These are phyloP conservation scores for Lucinisca nassula DNA, from an alignment of 2,888 invertebrate species.

Conservation along the genomic window DNA sequence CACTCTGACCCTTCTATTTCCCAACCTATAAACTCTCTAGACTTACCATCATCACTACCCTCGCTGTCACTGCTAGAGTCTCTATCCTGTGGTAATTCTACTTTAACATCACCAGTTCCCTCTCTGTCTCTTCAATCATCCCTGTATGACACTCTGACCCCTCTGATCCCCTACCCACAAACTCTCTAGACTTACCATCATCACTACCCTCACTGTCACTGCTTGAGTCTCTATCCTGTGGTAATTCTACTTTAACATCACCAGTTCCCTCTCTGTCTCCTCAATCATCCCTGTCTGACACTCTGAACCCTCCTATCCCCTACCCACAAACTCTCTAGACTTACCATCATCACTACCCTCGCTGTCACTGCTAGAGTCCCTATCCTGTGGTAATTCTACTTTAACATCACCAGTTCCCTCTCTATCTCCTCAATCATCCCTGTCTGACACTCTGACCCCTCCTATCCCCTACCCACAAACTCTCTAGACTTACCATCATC, in stretches of 20 bases:
- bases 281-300: constrained; percentile 61
- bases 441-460: constrained; percentile 24
- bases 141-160: no score
- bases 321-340: constrained; percentile 33
- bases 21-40: no score
- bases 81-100: constrained; percentile 30
- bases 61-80: constrained; percentile 70
- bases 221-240: constrained; percentile 64
- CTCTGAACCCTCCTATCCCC: no score
- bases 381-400: constrained; percentile 29
- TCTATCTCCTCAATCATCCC: constrained; percentile 65
- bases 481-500: constrained; percentile 52
- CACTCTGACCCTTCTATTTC: no score
- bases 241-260: not conserved
- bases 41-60: constrained; percentile 65
- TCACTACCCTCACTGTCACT: constrained; percentile 66
- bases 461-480: no score
- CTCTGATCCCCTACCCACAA: no score
- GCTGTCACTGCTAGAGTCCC: constrained; percentile 68
- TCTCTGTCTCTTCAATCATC: no score
- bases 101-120: constrained; percentile 17
- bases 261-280: constrained; percentile 41
- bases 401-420: constrained; percentile 30
- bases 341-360: constrained; percentile 67
- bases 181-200: constrained; percentile 62